Evolutionary conservation across 2,113 vertebrate genomes (phyloP).

Genomic region (Alligator sinensis): DNA sequence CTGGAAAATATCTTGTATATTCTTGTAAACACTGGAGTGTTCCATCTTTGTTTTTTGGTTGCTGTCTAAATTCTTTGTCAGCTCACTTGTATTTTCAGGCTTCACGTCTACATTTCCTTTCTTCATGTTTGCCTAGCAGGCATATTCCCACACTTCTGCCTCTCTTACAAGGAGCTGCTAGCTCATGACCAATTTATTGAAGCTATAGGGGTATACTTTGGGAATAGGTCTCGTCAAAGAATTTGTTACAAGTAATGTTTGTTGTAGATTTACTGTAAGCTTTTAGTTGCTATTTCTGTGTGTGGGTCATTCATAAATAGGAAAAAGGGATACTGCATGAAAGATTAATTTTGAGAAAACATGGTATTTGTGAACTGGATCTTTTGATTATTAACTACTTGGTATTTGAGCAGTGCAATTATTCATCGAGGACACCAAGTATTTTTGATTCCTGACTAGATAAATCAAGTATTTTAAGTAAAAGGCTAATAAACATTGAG

Average conservation of each 20-base stretch:
- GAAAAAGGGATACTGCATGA: neutral
- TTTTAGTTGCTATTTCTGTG: too few relatives aligned
- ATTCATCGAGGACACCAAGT: neutral
- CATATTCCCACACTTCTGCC: neutral
- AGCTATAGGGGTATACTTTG: neutral
- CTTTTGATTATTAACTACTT: neutral
- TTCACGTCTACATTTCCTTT: constrained; percentile 27
- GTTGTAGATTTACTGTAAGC: neutral
- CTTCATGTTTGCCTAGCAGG: constrained; percentile 22
- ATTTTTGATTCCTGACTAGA: neutral
- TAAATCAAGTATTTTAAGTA: neutral
- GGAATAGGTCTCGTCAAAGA: constrained; percentile 9
- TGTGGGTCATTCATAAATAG: neutral
- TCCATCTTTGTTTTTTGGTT: neutral
- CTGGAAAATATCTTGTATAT: neutral
- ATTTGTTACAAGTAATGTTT: neutral
- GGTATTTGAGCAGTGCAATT: neutral
- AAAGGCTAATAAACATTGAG: neutral
- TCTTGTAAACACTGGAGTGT: constrained; percentile 29
- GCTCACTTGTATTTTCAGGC: constrained; percentile 27
- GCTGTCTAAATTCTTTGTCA: constrained; percentile 9
- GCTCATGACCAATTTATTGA: neutral
- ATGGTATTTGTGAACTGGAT: neutral
- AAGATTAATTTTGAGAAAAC: neutral
- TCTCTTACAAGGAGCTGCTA: neutral